Evolutionary conservation across 1,140 invertebrate species (phyloP).

Genomic region (Sitophilus oryzae): DNA sequence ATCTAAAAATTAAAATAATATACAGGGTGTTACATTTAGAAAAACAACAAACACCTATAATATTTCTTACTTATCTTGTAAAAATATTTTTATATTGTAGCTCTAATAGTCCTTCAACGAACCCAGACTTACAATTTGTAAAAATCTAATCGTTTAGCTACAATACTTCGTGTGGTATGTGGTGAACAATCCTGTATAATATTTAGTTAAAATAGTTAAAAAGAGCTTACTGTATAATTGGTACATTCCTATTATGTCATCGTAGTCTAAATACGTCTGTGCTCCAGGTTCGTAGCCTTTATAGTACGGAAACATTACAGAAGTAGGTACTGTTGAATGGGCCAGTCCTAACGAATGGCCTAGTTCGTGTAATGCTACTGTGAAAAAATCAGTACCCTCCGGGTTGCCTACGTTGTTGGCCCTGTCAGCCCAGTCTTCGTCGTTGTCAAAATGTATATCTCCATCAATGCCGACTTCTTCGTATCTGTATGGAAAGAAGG

Average conservation of each 20-base stretch:
- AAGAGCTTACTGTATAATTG: constrained; percentile 61
- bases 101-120: no score
- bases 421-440: constrained; percentile 49
- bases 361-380: constrained; percentile 75
- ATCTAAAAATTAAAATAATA: no score
- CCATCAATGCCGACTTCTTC: constrained; percentile 47
- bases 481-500: constrained; percentile 60
- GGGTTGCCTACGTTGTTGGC: constrained; percentile 6
- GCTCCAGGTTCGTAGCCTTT: constrained; percentile 46
- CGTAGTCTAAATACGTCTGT: constrained; percentile 56
- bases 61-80: no score
- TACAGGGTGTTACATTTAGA: no score
- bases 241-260: constrained; percentile 71
- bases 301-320: constrained; percentile 81
- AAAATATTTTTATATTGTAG: no score
- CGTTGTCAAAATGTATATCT: constrained; percentile 72
- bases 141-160: no score
- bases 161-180: no score
- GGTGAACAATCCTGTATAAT: not conserved
- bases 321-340: constrained; percentile 61
- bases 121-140: no score
- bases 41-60: no score
- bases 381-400: constrained; percentile 63
- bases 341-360: constrained; percentile 73
- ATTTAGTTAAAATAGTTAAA: not conserved